These are phyloP conservation scores for Trichogramma evanescens DNA, from an alignment of 2,888 invertebrate genomes.

Conservation along the genomic window DNA sequence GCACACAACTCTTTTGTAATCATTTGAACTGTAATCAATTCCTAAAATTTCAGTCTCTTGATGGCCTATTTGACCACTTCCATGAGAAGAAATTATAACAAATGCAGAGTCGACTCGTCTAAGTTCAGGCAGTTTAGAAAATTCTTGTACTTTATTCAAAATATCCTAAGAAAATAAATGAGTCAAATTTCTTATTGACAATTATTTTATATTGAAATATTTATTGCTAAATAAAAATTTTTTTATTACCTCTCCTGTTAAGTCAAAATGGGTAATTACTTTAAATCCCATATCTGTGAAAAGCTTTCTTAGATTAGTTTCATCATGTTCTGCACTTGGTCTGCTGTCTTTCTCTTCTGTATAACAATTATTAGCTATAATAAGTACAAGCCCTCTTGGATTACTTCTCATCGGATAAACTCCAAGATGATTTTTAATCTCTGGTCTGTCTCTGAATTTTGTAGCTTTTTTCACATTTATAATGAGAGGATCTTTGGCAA, in stretches of 20 bases:
- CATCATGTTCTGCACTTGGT: conserved; percentile 34
- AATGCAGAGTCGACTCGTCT: conserved; percentile 38
- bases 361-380: conserved; percentile 38
- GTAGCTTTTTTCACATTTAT: conserved; percentile 36
- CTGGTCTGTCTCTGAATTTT: conserved; percentile 32
- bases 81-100: conserved; percentile 41
- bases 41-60: conserved; percentile 34
- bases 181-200: not conserved
- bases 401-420: conserved; percentile 41
- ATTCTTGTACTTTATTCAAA: conserved; percentile 26
- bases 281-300: conserved; percentile 41
- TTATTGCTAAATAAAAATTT: not conserved
- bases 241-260: conserved; percentile 33
- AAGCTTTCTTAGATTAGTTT: conserved; percentile 32
- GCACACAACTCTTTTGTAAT: conserved; percentile 29
- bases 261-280: conserved; percentile 28
- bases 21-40: conserved; percentile 25
- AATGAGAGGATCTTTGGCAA: conserved; percentile 26
- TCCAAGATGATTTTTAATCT: conserved; percentile 21
- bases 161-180: conserved; percentile 31
- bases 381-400: conserved; percentile 40
- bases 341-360: conserved; percentile 11
- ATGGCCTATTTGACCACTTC: conserved; percentile 24
- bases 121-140: conserved; percentile 32
- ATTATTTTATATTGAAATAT: not conserved